Conservation (phyloP, 2,888 invertebrate genomes). For the Spilarctia lutea region DNA sequence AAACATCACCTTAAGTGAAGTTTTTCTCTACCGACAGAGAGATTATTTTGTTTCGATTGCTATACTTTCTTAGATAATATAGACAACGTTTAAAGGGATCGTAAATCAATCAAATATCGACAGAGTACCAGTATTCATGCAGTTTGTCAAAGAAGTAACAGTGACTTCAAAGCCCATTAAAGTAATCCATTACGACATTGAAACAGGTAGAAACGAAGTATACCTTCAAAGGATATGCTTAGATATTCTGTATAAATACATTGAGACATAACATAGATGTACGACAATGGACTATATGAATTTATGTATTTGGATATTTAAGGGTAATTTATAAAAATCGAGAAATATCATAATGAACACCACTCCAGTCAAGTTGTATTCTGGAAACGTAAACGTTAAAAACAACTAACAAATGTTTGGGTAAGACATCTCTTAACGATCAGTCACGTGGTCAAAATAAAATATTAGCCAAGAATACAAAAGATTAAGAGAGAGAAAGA, state of each 20-base stretch:
- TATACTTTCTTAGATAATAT: neutral
- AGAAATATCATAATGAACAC: neutral
- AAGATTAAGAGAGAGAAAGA: too few species aligned
- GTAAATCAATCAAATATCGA: conserved; percentile 6
- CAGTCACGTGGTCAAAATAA: too few species aligned
- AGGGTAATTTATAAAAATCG: neutral
- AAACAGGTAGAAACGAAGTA: neutral
- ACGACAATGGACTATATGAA: neutral
- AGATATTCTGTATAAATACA: neutral
- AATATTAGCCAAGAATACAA: too few species aligned
- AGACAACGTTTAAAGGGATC: conserved; percentile 8
- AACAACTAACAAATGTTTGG: too few species aligned
- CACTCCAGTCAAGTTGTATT: too few species aligned
- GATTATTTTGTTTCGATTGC: neutral
- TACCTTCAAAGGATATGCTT: neutral
- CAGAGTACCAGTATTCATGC: neutral
- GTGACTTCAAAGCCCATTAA: conserved; percentile 7
- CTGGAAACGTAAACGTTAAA: too few species aligned
- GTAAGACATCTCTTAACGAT: too few species aligned
- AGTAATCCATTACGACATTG: conserved; percentile 2
- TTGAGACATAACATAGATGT: neutral
- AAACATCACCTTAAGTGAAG: neutral
- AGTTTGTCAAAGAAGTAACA: conserved; percentile 13
- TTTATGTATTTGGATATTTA: neutral
- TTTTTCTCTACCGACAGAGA: too few species aligned